Percentiles rank a stretch among this genome's conserved stretches.
phyloP scores from a whole-genome alignment of 2,888 invertebrate species.

The Synanthedon formicaeformis region DNA sequence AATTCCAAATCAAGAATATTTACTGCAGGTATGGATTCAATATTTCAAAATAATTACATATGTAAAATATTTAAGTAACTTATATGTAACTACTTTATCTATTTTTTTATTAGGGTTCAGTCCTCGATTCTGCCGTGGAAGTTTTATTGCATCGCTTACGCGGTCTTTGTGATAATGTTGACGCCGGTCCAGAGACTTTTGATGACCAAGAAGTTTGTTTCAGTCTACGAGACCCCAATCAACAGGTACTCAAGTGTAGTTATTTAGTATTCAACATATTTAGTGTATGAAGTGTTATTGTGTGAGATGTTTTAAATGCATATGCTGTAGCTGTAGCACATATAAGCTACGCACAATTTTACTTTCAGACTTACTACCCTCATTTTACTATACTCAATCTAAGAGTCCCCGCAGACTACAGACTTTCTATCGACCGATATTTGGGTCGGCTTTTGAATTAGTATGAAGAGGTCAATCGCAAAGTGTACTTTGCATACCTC shows the following conservation, averaged over 20 bases:
- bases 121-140: constrained; percentile 91
- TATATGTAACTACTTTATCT: background rate
- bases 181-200: constrained; percentile 90
- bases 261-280: background rate
- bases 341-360: no score
- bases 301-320: background rate
- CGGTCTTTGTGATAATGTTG: constrained; percentile 93
- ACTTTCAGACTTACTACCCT: no score
- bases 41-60: background rate
- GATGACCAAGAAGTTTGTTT: constrained; percentile 95
- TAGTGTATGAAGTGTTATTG: background rate
- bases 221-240: constrained; percentile 77
- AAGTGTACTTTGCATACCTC: no score
- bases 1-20: constrained; percentile 92
- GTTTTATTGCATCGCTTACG: constrained; percentile 89
- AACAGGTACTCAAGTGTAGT: constrained; percentile 44
- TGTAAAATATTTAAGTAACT: background rate
- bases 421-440: no score
- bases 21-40: constrained; percentile 69
- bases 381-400: no score
- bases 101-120: constrained; percentile 80
- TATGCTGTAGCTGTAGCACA: no score
- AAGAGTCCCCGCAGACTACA: no score
- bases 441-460: no score
- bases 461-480: no score